A percentile compares a stretch with the other conserved stretches of the same genome.
Conservation (phyloP, 2,113 vertebrate species). For the Neolamprologus devosi region DNA sequence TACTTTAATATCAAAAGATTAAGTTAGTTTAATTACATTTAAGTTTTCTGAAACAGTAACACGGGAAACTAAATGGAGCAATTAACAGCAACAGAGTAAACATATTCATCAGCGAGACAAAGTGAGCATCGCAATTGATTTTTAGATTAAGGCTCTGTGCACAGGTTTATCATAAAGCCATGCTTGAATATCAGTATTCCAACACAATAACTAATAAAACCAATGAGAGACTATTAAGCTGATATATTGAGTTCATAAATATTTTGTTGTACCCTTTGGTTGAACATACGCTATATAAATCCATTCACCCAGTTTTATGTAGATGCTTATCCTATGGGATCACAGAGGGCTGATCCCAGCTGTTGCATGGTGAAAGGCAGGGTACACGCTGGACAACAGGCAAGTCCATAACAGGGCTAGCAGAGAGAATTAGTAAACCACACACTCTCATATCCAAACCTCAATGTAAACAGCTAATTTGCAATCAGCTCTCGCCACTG, state of each 20-base stretch:
- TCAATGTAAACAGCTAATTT: not conserved
- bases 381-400: not conserved
- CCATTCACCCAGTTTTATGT: not conserved
- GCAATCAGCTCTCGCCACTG: not conserved
- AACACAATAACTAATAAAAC: not conserved
- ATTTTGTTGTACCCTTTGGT: not conserved
- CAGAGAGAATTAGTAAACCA: not conserved
- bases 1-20: not conserved
- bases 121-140: not conserved
- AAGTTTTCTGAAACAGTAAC: not conserved
- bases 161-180: not conserved
- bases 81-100: not conserved
- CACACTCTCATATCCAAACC: not conserved
- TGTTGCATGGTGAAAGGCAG: not conserved
- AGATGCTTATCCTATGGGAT: not conserved
- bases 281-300: not conserved
- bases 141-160: not conserved
- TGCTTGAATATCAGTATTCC: not conserved
- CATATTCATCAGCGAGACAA: not conserved
- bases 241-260: not conserved
- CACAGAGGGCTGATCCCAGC: not conserved
- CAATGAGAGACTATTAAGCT: not conserved
- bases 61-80: not conserved
- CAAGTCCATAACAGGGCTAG: not conserved
- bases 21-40: not conserved